Base-by-base conservation (phyloP, 2,113 vertebrate genomes). In the Nothocercus julius region DNA sequence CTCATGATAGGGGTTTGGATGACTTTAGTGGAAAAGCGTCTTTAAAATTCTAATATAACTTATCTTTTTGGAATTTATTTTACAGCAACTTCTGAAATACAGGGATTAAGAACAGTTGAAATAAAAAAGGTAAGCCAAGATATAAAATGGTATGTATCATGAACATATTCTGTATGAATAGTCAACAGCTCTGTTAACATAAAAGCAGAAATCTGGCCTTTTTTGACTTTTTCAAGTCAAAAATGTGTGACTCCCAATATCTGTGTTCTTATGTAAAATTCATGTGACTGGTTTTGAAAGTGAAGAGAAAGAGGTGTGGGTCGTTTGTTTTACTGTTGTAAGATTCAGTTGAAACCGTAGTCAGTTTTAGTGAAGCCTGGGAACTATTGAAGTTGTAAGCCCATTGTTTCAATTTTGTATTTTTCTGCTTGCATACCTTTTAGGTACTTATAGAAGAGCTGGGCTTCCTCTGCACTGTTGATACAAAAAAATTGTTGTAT, bases 81-180 rank as follows among this genome's bases (percentile, higher is more conserved):
- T 95, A 98, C 84, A 97, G 97, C 96, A 88, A 97, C 96, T 78
- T 97, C 97, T 63, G 98, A 99, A 96, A 98, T 98, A 91, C 98
- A 98, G 72, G 99, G 99, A 92, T 76, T 98, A 95, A 98, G 99
- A 93, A 98, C 98, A 30, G 98, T 99, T 9, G 99, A 99, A 98
- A 98, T 99, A 94, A 98, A 98, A 54, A 99, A 99, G 98, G 98
- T 98, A 97, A 97, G 87, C 91, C 75, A 51, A 14, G 62, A 27
- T 34, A 13, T 69, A 47, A 69, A 92, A 25, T 68, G 4, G 4
- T 58, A 32, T 54, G 1, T 82, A 40, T 75, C 11, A 86, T 64
- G 68, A 82, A 81, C 18, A 21, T 9, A 7, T 84, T 85, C 87
- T 80, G 12, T 54, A 40, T 10, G 15, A 69, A 28, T 32, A 66